Evolutionary conservation across 2,888 invertebrate species (phyloP).

Genomic region (Cosmia trapezina): DNA sequence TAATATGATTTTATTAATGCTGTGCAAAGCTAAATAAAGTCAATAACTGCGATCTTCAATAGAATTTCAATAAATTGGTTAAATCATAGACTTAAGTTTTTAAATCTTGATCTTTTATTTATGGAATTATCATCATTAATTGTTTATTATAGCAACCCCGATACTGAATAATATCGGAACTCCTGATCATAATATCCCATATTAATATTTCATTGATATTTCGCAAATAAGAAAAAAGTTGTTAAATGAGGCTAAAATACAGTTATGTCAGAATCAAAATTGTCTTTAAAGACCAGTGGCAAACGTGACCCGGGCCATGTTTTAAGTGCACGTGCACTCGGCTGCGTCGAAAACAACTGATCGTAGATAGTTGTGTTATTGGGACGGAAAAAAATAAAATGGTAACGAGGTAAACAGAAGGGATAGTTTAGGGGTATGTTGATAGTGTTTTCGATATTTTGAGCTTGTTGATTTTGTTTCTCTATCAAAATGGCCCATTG

Average conservation of each 20-base stretch:
- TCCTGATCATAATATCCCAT: neutral
- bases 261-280: slow-evolving; percentile 19
- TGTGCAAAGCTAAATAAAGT: neutral
- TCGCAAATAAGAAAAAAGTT: neutral
- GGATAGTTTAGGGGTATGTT: neutral
- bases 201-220: neutral
- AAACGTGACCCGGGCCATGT: slow-evolving; percentile 63
- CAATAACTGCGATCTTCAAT: neutral
- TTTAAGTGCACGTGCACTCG: slow-evolving; percentile 37
- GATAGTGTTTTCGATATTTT: neutral
- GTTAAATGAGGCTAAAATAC: neutral
- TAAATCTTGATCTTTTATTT: neutral
- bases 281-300: slow-evolving; percentile 24
- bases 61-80: neutral
- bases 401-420: neutral
- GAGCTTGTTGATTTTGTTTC: neutral
- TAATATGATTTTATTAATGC: neutral
- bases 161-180: neutral
- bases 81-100: neutral
- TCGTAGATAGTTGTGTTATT: neutral
- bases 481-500: neutral
- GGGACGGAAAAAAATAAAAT: neutral
- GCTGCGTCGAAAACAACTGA: slow-evolving; percentile 4
- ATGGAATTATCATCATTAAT: neutral
- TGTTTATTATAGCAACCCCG: neutral